phyloP scores from a whole-genome alignment of 2,113 vertebrate genomes.

The Saccopteryx leptura region DNA sequence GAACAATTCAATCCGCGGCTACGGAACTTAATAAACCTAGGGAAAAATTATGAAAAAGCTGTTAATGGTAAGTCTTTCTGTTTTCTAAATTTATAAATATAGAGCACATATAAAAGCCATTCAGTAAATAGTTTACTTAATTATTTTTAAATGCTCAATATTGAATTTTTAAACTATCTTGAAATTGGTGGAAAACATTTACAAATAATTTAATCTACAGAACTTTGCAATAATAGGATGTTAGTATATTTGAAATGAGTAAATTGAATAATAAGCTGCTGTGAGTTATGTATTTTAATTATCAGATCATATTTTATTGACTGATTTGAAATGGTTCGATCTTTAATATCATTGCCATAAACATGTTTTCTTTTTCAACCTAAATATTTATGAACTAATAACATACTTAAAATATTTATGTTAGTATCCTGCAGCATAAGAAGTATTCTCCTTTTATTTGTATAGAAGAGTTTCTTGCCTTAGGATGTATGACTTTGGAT shows the following conservation, averaged over 20 bases:
- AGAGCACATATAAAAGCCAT: neutral
- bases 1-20: constrained; percentile 98
- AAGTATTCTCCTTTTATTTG: constrained; percentile 9
- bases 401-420: neutral
- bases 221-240: neutral
- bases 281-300: neutral
- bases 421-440: neutral
- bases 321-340: neutral
- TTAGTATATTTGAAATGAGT: constrained; percentile 20
- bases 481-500: neutral
- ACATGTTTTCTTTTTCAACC: constrained; percentile 28
- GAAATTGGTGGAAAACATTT: constrained; percentile 1
- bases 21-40: constrained; percentile 97
- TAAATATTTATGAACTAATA: constrained; percentile 35
- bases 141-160: constrained; percentile 54
- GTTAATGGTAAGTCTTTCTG: constrained; percentile 93
- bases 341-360: constrained; percentile 41
- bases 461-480: constrained; percentile 48
- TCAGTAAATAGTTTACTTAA: constrained; percentile 45
- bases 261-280: neutral
- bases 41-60: constrained; percentile 98
- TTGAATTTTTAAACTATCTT: constrained; percentile 39
- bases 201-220: neutral
- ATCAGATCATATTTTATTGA: neutral
- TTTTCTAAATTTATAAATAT: constrained; percentile 33